phyloP scores from a whole-genome alignment of 2,888 invertebrate species.

The Dryobota labecula region DNA sequence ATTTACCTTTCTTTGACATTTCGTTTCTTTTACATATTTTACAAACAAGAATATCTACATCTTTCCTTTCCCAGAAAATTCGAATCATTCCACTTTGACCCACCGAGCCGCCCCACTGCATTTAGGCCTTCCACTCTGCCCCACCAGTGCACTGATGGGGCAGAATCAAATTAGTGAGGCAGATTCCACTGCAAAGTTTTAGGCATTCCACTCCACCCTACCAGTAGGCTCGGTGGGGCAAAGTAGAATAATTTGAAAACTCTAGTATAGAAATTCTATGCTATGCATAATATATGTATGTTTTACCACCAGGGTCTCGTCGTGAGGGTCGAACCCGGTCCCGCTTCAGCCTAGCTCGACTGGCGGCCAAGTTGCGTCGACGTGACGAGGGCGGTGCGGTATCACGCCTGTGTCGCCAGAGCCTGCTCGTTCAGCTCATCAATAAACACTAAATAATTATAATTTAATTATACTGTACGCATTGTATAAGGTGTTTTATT shows the following conservation, averaged over 20 bases:
- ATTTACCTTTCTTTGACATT: not conserved
- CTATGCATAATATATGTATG: not conserved
- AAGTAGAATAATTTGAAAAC: too few relatives aligned
- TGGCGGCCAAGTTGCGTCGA: conserved; percentile 83
- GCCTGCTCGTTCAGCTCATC: conserved; percentile 91
- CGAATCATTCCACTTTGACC: too few relatives aligned
- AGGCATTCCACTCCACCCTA: too few relatives aligned
- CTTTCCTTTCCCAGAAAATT: not conserved
- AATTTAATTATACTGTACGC: conserved; percentile 46
- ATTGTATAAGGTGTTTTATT: conserved; percentile 56
- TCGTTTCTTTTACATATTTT: not conserved
- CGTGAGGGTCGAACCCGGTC: conserved; percentile 74
- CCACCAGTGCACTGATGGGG: too few relatives aligned
- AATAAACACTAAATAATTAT: conserved; percentile 78
- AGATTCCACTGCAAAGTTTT: too few relatives aligned
- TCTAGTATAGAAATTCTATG: not conserved
- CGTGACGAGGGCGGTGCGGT: conserved; percentile 91
- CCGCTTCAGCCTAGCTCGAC: conserved; percentile 85
- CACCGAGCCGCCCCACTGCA: too few relatives aligned
- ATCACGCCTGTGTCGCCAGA: conserved; percentile 93
- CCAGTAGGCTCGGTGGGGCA: too few relatives aligned
- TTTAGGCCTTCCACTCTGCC: too few relatives aligned
- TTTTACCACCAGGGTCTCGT: conserved; percentile 35
- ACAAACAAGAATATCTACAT: not conserved
- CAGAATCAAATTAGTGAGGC: too few relatives aligned